phyloP scores from a whole-genome alignment of 2,888 invertebrate genomes.

The Diaperis boleti region DNA sequence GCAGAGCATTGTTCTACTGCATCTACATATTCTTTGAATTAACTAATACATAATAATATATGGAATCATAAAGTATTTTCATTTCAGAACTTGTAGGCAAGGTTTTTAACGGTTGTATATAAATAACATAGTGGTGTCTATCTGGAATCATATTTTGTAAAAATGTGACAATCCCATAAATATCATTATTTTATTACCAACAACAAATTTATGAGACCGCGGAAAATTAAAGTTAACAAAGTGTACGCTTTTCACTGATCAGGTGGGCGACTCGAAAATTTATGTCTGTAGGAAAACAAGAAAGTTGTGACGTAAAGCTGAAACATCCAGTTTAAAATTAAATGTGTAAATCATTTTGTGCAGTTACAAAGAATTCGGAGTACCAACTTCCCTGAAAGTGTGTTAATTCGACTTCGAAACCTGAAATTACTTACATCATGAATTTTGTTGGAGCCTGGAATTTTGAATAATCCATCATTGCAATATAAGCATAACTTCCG shows the following conservation, averaged over 20 bases:
- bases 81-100: constrained; percentile 1
- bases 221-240: neutral
- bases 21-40: too few relatives aligned
- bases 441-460: too few relatives aligned
- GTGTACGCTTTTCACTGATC: constrained; percentile 14
- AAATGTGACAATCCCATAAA: constrained; percentile 18
- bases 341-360: neutral
- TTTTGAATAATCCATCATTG: too few relatives aligned
- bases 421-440: too few relatives aligned
- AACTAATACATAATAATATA: too few relatives aligned
- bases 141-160: constrained; percentile 6
- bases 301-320: constrained; percentile 1
- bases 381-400: too few relatives aligned
- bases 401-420: too few relatives aligned
- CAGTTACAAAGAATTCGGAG: too few relatives aligned
- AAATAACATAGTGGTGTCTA: constrained; percentile 5
- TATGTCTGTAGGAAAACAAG: neutral
- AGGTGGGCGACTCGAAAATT: neutral
- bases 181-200: constrained; percentile 16
- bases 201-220: constrained; percentile 11
- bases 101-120: constrained; percentile 18
- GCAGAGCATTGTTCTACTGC: neutral
- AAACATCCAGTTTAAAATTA: constrained; percentile 4
- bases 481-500: too few relatives aligned
- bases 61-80: constrained; percentile 8